Conservation (phyloP, 2,797 vertebrate genomes). For the Simalia tracyae region DNA sequence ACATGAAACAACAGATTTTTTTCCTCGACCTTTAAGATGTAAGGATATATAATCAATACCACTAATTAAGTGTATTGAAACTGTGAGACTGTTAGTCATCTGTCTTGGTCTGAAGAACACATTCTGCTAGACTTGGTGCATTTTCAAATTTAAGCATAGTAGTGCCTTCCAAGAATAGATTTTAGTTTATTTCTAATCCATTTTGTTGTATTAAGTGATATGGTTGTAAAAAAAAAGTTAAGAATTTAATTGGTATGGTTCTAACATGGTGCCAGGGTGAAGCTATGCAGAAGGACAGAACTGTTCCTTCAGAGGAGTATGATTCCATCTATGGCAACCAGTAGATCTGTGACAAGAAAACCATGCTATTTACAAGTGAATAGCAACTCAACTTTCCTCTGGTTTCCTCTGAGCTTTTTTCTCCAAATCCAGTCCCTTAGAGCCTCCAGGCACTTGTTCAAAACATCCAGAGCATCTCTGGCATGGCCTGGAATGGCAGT, state of each 20-base stretch:
- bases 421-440: neutral
- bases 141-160: neutral
- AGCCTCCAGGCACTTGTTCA: neutral
- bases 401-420: neutral
- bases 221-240: neutral
- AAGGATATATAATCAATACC: slow-evolving; percentile 63
- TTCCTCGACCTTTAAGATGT: slow-evolving; percentile 95
- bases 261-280: neutral
- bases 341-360: neutral
- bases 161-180: neutral
- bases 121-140: neutral
- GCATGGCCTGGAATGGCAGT: neutral
- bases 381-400: neutral
- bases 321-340: neutral
- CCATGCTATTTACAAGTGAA: neutral
- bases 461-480: neutral
- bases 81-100: neutral
- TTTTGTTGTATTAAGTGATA: neutral
- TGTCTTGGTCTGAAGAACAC: neutral
- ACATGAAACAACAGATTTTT: slow-evolving; percentile 93
- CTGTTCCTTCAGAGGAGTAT: neutral
- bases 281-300: neutral
- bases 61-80: neutral
- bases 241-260: neutral
- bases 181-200: neutral